Evolutionary conservation across 2,888 invertebrate genomes (phyloP).

Genomic region (Plemyria rubiginata): DNA sequence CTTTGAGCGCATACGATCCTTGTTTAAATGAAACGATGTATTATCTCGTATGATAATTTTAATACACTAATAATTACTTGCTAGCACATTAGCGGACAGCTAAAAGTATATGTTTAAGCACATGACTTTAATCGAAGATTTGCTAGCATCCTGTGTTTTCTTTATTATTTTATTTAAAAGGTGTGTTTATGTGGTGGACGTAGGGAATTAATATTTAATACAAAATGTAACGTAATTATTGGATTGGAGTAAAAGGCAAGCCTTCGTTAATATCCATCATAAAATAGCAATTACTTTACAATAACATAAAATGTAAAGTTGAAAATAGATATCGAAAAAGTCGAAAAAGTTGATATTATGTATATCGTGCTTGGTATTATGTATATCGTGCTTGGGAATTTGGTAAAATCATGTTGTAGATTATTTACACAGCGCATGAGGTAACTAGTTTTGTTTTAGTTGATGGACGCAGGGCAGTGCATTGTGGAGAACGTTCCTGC

Average conservation of each 20-base stretch:
- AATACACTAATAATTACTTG: conserved; percentile 24
- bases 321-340: no score
- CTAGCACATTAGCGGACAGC: conserved; percentile 27
- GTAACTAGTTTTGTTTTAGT: no score
- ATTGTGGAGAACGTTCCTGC: no score
- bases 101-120: conserved; percentile 22
- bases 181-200: conserved; percentile 13
- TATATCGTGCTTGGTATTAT: no score
- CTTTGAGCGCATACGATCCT: conserved; percentile 16
- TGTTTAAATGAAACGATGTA: conserved; percentile 17
- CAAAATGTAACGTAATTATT: conserved; percentile 28
- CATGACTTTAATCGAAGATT: conserved; percentile 34
- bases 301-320: neutral
- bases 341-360: no score
- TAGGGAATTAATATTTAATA: conserved; percentile 28
- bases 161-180: conserved; percentile 22
- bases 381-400: no score
- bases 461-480: no score
- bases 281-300: neutral
- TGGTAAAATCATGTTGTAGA: no score
- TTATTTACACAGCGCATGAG: no score
- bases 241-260: neutral
- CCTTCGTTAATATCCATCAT: neutral
- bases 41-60: conserved; percentile 31
- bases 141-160: conserved; percentile 27